Evolutionary conservation across 2,797 vertebrate genomes (phyloP), one percentile per base, ranked within the genome.

Genomic region (Fistularia tabacaria): DNA sequence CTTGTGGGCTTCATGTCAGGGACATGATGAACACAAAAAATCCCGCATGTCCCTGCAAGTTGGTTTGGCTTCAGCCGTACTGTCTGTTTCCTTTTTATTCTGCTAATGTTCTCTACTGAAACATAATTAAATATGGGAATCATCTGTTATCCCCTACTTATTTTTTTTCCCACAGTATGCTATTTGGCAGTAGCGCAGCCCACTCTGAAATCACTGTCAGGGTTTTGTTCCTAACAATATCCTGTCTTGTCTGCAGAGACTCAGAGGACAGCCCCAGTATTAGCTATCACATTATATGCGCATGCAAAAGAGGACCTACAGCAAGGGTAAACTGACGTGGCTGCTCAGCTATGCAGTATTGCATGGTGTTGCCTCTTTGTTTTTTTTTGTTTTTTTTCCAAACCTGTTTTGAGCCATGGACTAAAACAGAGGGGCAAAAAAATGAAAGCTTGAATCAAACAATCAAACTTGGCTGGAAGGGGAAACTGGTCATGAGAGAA

Each of bases 111-210:
- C 10, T 7, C 39, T 40, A 25, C 25, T 25, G 25, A 25, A 25
- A 2, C 25, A 25, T 25, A 38, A 0, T 12, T 64, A 12, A 76
- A 57, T 3, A n/a, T 9, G 13, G 13, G 59, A 48, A 7, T 2
- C 9, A 14, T 48, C 47, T 62, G 38, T 50, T 3, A 36, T 8
- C 8, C 11, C 0, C 36, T 36, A 10, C 6, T 36, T 7, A 15
- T 45, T 61, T 8, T 25, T 25, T 49, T 51, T 12, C 50, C n/a
- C 47, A 53, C 14, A 1, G 6, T 71, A 12, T 85, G 80, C 65
- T 49, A 47, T 64, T 75, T 77, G 64, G 68, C 68, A 62, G 12
- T 11, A 10, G 9, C 49, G 6, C 45, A 63, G 52, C 38, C 12
- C 71, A 54, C 78, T 41, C 73, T 55, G 13, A 25, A 50, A 7